Conservation (phyloP, 37 sponge, comb jelly and placozoan species). For the Diacarnus erythraeanus region DNA sequence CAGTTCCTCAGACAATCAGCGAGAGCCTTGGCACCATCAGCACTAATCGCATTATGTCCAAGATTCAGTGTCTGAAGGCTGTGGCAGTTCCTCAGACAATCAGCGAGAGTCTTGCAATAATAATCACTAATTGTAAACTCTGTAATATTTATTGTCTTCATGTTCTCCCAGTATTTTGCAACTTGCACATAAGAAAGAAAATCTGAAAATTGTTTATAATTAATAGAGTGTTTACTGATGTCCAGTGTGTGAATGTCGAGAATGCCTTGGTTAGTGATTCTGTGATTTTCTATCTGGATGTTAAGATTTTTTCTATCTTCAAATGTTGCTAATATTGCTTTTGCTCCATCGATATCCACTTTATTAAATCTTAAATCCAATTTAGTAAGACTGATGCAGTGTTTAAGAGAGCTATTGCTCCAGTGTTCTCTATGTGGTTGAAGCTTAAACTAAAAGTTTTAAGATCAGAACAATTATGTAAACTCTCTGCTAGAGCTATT, state of each 20-base stretch:
- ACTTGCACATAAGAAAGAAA: background rate
- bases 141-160: background rate
- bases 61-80: background rate
- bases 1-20: background rate
- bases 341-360: background rate
- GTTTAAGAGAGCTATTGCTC: background rate
- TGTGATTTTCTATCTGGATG: background rate
- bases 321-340: background rate
- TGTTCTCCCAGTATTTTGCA: background rate
- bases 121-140: background rate
- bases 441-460: background rate
- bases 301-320: background rate
- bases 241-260: background rate
- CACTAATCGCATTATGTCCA: background rate
- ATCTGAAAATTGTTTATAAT: no score
- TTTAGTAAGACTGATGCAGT: background rate
- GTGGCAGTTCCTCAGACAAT: background rate
- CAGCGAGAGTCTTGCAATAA: background rate
- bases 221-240: no score
- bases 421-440: background rate
- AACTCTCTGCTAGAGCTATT: background rate
- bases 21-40: background rate
- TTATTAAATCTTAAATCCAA: background rate
- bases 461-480: background rate
- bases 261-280: background rate